Evolutionary conservation across 2,797 vertebrate genomes (phyloP), one percentile per base, ranked within the genome.

Genomic region (Pyrocephalus nanus): DNA sequence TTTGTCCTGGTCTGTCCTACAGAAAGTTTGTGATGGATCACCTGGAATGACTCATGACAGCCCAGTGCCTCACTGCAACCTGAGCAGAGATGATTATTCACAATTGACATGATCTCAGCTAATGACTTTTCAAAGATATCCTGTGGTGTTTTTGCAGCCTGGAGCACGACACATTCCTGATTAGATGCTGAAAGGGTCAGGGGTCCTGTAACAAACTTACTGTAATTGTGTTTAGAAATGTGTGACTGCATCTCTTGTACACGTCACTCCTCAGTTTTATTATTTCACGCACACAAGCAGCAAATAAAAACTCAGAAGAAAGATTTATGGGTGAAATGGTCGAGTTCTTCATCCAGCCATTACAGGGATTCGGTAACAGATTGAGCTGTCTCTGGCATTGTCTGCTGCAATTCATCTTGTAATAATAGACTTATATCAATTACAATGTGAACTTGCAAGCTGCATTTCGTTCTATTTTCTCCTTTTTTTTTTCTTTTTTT

Each of bases 301-400:
- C 81, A 88, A 38, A 36, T 85, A 80, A 86, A 80, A 79, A 84
- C 65, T 85, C 43, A n/a, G 43, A 80, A 75, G 88, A 77, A 94
- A 84, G 69, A 95, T 92, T 67, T 88, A 88, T 81, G 86, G 73
- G 88, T 93, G 73, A 91, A 88, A 71, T 89, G 88, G 60, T 45
- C 2, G 50, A 72, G 92, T 65, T 94, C 93, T 95, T 85, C 81
- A 86, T 86, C 9, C 20, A 94, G 77, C 86, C 36, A 76, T 91
- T 94, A 88, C 80, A 90, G 60, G 81, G 90, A 83, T 95, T 93
- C 15, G 9, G 74, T 96, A 96, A 96, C 91, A 90, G 94, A 97
- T 95, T 92, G 92, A 96, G 91, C 95, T 97, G 84, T 92, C 86
- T 95, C 34, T 69, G 94, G 86, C n/a, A 23, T 58, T 97, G 82